Evolutionary conservation across 2,797 vertebrate species (phyloP), one percentile per base, ranked within the genome.

Genomic region (Cossypha dichroa): DNA sequence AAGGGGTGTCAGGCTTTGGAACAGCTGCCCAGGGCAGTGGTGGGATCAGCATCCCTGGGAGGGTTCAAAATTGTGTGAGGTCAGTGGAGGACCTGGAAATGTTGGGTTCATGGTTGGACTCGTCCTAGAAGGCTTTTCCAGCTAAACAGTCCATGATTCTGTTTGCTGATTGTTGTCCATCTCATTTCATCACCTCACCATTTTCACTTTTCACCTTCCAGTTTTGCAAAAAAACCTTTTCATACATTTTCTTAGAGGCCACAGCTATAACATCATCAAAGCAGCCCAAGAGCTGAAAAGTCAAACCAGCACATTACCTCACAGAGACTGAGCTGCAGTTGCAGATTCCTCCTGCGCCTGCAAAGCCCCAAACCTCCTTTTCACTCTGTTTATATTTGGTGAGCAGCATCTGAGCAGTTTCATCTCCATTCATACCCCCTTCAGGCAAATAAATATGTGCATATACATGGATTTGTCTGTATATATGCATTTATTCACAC

Each of bases 51-150:
- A 52, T 2, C 10, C 72, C 46, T 16, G 19, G 26, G 12, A 59
- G 15, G 18, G 26, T 4, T 58, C 41, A 36, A 3, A 17, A 15
- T 4, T 11, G 36, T 38, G 36, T 38, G 36, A 26, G 38, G 13
- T 23, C 8, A 6, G 13, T 3, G 28, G 5, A 15, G 19, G 12
- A 19, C 28, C 18, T 29, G 33, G 54, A 12, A n/a, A 5, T 7
- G 29, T 4, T 38, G 25, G 22, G 15, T 21, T 43, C 4, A 0
- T 19, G 36, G 22, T 0, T 60, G 54, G 40, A 5, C 20, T 77
- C 5, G 11, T 10, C 48, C 29, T 3, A 3, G 25, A 34, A 18
- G 12, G 10, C 1, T 77, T 26, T 77, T 21, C 31, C 73, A 69
- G 15, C 56, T 4, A 6, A 31, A 15, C 26, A 9, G 21, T 5